Percentiles rank a stretch among this genome's conserved stretches.
Evolutionary conservation across 2,797 vertebrate species (phyloP).

Genomic region (Chaetophractus vellerosus): DNA sequence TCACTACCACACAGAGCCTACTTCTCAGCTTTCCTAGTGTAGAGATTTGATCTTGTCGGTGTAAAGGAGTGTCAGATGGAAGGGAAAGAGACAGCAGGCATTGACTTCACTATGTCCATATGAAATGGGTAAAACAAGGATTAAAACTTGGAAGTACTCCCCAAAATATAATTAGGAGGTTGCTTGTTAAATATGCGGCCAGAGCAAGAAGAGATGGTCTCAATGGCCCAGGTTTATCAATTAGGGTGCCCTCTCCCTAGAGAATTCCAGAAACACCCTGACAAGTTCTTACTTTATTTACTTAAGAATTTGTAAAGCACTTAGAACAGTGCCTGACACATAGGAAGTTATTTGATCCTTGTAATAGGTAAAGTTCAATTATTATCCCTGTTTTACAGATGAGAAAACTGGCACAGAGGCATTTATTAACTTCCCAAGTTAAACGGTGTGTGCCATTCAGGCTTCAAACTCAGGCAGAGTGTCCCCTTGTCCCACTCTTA

Average conservation of each 20-base stretch:
- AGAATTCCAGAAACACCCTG: neutral
- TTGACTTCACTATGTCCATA: neutral
- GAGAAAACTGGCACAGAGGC: neutral
- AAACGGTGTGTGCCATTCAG: neutral
- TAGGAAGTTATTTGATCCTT: constrained; percentile 9
- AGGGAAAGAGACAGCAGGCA: neutral
- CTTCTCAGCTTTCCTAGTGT: neutral
- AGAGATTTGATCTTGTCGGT: neutral
- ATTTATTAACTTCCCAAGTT: constrained; percentile 5
- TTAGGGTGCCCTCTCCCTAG: neutral
- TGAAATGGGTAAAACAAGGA: constrained; percentile 20
- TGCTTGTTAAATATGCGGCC: neutral
- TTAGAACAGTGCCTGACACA: neutral
- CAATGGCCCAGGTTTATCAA: neutral
- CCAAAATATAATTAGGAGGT: constrained; percentile 22
- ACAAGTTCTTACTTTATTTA: constrained; percentile 38
- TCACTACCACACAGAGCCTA: neutral
- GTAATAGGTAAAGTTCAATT: neutral
- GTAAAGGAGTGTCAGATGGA: neutral
- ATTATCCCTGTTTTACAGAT: constrained; percentile 10
- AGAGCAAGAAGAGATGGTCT: neutral
- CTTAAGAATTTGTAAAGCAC: constrained; percentile 3
- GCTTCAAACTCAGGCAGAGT: neutral
- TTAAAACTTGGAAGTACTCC: neutral
- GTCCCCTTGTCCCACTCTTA: neutral